Evolutionary conservation across 1,140 invertebrate genomes (phyloP).

Genomic region (Apis cerana): DNA sequence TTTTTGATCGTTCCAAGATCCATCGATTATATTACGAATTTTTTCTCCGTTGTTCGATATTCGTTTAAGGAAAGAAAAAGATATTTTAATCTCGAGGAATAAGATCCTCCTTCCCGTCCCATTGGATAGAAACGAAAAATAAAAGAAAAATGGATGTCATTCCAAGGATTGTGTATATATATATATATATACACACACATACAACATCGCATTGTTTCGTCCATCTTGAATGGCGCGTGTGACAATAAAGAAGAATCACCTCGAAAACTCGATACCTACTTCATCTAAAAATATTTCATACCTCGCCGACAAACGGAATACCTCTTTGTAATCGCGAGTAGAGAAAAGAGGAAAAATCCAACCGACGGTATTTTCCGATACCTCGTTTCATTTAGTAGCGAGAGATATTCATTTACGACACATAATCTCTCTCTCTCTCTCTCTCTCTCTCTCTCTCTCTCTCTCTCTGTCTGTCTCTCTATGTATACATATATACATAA

Average conservation of each 20-base stretch:
- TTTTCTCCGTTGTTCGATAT: not conserved
- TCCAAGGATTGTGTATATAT: too few relatives aligned
- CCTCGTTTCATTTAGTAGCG: not conserved
- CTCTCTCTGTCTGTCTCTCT: not conserved
- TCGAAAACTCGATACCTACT: not conserved
- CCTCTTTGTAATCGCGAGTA: not conserved
- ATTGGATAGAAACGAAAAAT: too few relatives aligned
- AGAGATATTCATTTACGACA: not conserved
- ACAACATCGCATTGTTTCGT: not conserved
- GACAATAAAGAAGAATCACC: not conserved
- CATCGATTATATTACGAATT: not conserved
- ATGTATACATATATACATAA: too few relatives aligned
- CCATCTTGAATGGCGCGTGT: not conserved
- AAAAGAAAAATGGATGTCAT: too few relatives aligned
- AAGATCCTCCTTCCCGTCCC: too few relatives aligned
- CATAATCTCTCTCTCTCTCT: too few relatives aligned
- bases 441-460: not conserved
- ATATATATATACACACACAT: too few relatives aligned
- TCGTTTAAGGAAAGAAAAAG: not conserved
- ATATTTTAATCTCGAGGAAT: too few relatives aligned
- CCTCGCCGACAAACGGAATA: not conserved
- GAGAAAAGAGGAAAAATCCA: not conserved
- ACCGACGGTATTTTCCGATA: not conserved
- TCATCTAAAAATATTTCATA: slow-evolving; percentile 1
- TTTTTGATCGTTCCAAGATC: not conserved